Base-by-base conservation (phyloP, 2,888 invertebrate genomes). In the Ophion ventricosus region DNA sequence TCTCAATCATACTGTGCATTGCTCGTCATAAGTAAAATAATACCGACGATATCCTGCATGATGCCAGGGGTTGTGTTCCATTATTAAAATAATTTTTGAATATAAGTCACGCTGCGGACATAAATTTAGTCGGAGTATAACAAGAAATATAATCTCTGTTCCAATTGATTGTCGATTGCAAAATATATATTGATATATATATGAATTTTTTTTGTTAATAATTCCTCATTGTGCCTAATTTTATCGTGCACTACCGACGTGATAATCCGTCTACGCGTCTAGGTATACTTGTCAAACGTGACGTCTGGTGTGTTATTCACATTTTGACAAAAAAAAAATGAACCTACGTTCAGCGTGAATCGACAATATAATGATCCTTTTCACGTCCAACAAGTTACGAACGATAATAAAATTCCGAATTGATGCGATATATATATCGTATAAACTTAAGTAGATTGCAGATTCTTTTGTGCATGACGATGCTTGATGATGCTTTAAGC, bases 361-460 rank as follows among this genome's bases (percentile, higher is more conserved):
- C 67, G 43, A 35, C n/a, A 67, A 73, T 75, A 82, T 80, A 84
- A 77, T 84, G 40, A 77, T 80, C 40, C 84, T 74, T 74, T 82
- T 80, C 64, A 82, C 75, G 79, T 80, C 69, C 84, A 87, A 84
- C 82, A 85, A 85, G 82, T 85, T 84, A 86, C 86, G 83, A 84
- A 86, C 84, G 84, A 83, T 86, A 85, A 87, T 87, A 85, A 84
- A 87, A 80, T 86, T 76, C 81, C 75, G 69, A 86, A 75, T 80
- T 67, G 59, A 73, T 78, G 83, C 85, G 80, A 72, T 26, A 76
- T 83, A 23, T 72, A 76, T 82, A 77, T 72, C 78, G 78, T 80
- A 83, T 86, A 83, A 89, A 90, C 90, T 91, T 92, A 92, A 92
- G 92, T 91, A 92, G 90, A 90, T 91, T 92, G 91, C 90, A 91